Conservation (phyloP, 2,888 invertebrate genomes). For the Lysandra coridon region DNA sequence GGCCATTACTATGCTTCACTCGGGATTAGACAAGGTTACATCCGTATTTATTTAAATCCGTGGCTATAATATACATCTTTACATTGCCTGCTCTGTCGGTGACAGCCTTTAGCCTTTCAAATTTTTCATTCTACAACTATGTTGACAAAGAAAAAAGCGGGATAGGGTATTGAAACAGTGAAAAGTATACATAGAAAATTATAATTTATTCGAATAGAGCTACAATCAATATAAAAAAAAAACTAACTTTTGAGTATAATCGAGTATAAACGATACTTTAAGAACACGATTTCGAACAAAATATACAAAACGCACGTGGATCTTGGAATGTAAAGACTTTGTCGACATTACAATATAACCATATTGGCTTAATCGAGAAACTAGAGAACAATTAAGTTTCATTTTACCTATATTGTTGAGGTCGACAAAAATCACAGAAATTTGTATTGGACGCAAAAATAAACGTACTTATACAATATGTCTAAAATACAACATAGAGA, state of each 20-base stretch:
- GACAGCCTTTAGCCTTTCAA: neutral
- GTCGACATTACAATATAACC: conserved; percentile 29
- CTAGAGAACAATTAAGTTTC: neutral
- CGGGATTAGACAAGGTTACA: too few relatives aligned
- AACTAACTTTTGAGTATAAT: conserved; percentile 66
- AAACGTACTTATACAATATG: conserved; percentile 35
- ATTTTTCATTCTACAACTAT: neutral
- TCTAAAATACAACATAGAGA: conserved; percentile 44
- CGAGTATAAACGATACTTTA: conserved; percentile 44
- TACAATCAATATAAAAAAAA: conserved; percentile 66
- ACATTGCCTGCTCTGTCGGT: too few relatives aligned
- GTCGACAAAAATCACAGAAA: conserved; percentile 40
- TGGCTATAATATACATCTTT: too few relatives aligned
- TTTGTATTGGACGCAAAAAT: conserved; percentile 34
- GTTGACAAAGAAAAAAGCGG: neutral
- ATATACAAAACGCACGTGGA: conserved; percentile 48
- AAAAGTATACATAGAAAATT: conserved; percentile 63
- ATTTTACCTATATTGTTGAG: neutral
- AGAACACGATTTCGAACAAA: conserved; percentile 41
- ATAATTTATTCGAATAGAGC: conserved; percentile 74
- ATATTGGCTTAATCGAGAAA: neutral
- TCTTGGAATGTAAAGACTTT: conserved; percentile 43
- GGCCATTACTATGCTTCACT: too few relatives aligned
- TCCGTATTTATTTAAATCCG: too few relatives aligned
- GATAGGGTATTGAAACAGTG: conserved; percentile 75